Percentiles rank a stretch among this genome's conserved stretches.
These are phyloP conservation scores for Trichogramma dendrolimi DNA, from an alignment of 2,888 invertebrate species.

Conservation along the genomic window DNA sequence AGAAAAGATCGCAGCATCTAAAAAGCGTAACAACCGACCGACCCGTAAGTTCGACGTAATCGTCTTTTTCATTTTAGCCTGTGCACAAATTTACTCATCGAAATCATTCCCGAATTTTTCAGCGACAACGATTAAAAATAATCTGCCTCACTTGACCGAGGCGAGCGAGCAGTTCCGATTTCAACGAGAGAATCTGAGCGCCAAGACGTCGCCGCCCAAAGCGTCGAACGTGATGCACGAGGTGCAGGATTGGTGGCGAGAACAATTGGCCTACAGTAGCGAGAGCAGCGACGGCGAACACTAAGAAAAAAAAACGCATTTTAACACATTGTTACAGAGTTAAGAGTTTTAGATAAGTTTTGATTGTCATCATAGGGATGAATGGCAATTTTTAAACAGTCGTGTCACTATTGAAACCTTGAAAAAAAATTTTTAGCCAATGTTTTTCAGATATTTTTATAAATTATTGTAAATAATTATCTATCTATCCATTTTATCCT, in stretches of 20 bases:
- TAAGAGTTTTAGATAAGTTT: background rate
- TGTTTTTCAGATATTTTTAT: too few relatives aligned
- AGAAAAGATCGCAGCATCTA: conserved; percentile 54
- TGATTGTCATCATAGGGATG: too few relatives aligned
- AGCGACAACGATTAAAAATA: conserved; percentile 55
- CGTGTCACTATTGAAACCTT: background rate
- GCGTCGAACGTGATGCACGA: conserved; percentile 63
- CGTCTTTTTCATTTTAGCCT: background rate
- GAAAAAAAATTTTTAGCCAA: background rate
- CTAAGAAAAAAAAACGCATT: conserved; percentile 27
- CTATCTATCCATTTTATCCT: too few relatives aligned
- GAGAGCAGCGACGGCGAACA: conserved; percentile 63
- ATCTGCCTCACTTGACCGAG: conserved; percentile 55
- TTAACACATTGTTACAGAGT: background rate
- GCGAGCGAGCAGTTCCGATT: conserved; percentile 51
- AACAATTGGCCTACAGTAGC: conserved; percentile 64
- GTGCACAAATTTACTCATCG: too few relatives aligned
- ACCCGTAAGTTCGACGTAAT: conserved; percentile 55
- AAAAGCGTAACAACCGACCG: conserved; percentile 60
- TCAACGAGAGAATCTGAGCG: conserved; percentile 52
- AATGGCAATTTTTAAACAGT: background rate
- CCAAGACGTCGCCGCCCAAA: conserved; percentile 54
- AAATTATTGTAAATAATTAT: too few relatives aligned
- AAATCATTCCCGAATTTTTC: conserved; percentile 21
- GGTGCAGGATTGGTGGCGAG: conserved; percentile 82